phyloP scores from a whole-genome alignment of 2,888 invertebrate species.

The Hyalella azteca region DNA sequence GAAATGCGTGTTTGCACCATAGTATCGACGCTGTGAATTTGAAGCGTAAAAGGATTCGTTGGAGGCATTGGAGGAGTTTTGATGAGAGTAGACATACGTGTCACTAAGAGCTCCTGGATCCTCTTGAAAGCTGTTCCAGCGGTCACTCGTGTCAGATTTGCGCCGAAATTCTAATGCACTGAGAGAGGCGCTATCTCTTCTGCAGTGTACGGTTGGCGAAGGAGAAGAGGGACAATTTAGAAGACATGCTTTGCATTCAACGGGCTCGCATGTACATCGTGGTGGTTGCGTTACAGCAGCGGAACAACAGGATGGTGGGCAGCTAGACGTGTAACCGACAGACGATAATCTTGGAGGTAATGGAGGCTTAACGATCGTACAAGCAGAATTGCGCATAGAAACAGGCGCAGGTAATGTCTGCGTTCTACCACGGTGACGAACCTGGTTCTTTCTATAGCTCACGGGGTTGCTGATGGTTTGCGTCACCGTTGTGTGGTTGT shows the following conservation, averaged over 20 bases:
- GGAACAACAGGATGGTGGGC: constrained; percentile 34
- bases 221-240: constrained; percentile 1
- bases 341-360: not conserved
- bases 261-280: constrained; percentile 16
- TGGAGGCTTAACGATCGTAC: not conserved
- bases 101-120: constrained; percentile 18
- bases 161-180: constrained; percentile 8
- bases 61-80: not conserved
- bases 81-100: constrained; percentile 18
- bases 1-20: not conserved
- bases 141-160: constrained; percentile 12
- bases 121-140: constrained; percentile 19
- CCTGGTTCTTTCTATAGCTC: not conserved
- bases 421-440: not conserved
- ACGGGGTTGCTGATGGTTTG: not conserved
- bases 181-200: not conserved
- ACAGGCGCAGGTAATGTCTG: not conserved
- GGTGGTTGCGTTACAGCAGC: constrained; percentile 3
- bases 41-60: not conserved
- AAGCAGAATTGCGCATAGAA: not conserved
- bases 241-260: constrained; percentile 28
- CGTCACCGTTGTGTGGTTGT: not conserved
- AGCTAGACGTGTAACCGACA: not conserved
- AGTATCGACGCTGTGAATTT: not conserved
- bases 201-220: not conserved